phyloP scores from a whole-genome alignment of 2,888 invertebrate species.

The Orchesella flavescens region DNA sequence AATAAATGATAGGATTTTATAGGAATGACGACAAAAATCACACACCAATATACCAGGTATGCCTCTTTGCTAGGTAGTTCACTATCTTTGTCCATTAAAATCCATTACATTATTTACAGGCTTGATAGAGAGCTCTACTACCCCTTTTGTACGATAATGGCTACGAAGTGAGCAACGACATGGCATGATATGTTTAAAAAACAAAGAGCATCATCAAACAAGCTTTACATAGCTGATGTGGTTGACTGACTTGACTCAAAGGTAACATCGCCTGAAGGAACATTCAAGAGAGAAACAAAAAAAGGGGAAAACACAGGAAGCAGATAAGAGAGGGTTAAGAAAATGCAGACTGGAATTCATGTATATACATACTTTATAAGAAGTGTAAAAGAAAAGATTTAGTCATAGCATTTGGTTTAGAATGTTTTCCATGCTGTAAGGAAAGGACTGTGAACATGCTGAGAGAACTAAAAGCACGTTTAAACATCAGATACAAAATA shows the following conservation, averaged over 20 bases:
- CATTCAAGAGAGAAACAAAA: not conserved
- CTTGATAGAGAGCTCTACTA: conserved; percentile 1
- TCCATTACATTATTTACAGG: conserved; percentile 21
- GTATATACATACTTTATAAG: too few species aligned
- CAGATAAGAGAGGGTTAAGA: not conserved
- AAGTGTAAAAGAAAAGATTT: too few species aligned
- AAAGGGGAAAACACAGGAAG: conserved; percentile 6
- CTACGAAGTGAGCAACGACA: not conserved
- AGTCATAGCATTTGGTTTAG: too few species aligned
- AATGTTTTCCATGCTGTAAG: not conserved
- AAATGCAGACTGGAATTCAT: too few species aligned
- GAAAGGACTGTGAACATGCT: not conserved
- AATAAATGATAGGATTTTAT: conserved; percentile 17
- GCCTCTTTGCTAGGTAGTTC: not conserved
- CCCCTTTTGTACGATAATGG: too few species aligned
- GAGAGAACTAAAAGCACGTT: not conserved
- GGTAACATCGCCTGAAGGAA: not conserved
- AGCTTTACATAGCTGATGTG: not conserved
- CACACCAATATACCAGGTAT: too few species aligned
- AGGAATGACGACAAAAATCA: not conserved
- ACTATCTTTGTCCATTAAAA: conserved; percentile 31
- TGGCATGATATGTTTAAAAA: not conserved
- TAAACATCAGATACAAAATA: not conserved
- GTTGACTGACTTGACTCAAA: not conserved
- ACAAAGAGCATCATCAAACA: not conserved